Evolutionary conservation across 2,113 vertebrate genomes (phyloP), one percentile per base, ranked within the genome.

Genomic region (Carlito syrichta): DNA sequence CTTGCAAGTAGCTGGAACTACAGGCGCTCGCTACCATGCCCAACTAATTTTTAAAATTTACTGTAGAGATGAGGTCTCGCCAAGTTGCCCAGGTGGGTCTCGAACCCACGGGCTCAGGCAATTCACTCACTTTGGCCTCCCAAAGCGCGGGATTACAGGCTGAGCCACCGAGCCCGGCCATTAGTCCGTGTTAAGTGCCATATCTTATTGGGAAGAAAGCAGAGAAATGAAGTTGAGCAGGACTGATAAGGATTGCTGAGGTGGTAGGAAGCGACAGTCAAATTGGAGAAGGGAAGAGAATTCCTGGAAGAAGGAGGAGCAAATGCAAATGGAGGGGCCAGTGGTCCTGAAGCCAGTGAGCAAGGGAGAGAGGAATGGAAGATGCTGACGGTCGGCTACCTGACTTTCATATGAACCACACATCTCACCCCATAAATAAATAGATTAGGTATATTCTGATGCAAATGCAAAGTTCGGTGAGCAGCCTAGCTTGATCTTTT

Each of bases 331-430:
- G 5, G 19, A 22, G 38, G 22, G 56, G 23, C 19, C 40, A 4
- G 10, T 6, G 66, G 79, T 20, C n/a, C 30, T 85, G 38, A 62
- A 54, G 25, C 48, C 0, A n/a, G 50, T 22, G 30, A 81, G 14
- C 38, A 16, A 48, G 73, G 62, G 73, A 48, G 23, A 69, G 22
- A 32, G 25, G 19, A 50, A n/a, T 27, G 17, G 58, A 78, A 54
- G 73, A 43, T 8, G 30, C 60, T 96, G 32, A 82, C 20, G n/a
- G 40, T 32, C 6, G 0, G 8, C 56, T 68, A 30, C 62, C 69
- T 76, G 56, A 23, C 43, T 90, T 89, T 79, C 43, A 73, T 54
- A 23, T 38, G 92, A 95, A 76, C 35, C 79, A 78, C 38, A 87
- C 56, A 52, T 60, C 38, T 13, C 78, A 25, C 50, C 40, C 56